These are phyloP conservation scores for Piliocolobus tephrosceles DNA, from an alignment of 2,113 vertebrate species.

Conservation along the genomic window DNA sequence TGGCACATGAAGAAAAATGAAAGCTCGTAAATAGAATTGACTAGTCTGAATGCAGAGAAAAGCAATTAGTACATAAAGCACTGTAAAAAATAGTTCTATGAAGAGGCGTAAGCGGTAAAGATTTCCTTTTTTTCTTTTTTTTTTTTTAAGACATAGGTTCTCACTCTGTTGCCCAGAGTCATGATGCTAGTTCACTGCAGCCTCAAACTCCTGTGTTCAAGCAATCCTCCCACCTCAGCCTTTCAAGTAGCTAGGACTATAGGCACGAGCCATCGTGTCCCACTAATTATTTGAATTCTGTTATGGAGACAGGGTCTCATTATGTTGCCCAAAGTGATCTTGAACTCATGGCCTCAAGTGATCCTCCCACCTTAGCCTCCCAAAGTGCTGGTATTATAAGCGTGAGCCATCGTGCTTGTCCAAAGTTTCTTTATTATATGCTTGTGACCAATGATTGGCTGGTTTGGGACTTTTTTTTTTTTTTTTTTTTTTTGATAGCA, in stretches of 20 bases:
- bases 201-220: too few relatives aligned
- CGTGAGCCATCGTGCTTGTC: not conserved
- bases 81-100: not conserved
- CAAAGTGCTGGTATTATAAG: not conserved
- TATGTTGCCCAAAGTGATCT: not conserved
- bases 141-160: too few relatives aligned
- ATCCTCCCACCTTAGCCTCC: not conserved
- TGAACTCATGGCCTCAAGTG: not conserved
- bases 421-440: not conserved
- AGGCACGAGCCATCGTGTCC: not conserved
- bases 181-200: too few relatives aligned
- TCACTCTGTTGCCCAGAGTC: too few relatives aligned
- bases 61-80: not conserved
- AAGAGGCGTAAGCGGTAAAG: not conserved
- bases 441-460: not conserved
- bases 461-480: not conserved
- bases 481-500: not conserved
- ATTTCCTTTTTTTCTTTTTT: not conserved
- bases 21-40: not conserved
- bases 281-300: not conserved
- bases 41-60: not conserved
- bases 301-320: not conserved
- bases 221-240: not conserved
- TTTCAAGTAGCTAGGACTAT: not conserved
- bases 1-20: not conserved